Percentiles rank a stretch among this genome's conserved stretches.
phyloP scores from a whole-genome alignment of 2,113 vertebrate species.

The Epinephelus fuscoguttatus region DNA sequence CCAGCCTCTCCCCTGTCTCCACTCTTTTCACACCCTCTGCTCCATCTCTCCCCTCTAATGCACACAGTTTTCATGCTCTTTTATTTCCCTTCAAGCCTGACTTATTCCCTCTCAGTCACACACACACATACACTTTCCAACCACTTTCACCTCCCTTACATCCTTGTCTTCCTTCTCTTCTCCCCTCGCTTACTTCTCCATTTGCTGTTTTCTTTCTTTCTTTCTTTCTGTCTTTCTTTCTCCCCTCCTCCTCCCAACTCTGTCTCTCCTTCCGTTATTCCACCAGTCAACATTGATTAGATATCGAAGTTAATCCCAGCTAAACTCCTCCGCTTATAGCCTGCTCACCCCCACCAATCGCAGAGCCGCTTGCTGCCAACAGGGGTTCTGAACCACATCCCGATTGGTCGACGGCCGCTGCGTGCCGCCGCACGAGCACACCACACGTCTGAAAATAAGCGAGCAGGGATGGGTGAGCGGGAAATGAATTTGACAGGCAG shows the following conservation, averaged over 20 bases:
- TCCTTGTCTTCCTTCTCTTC: neutral
- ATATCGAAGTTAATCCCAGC: conserved; percentile 71
- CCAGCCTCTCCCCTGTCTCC: neutral
- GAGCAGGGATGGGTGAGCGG: conserved; percentile 28
- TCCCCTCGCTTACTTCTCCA: neutral
- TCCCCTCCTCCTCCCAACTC: neutral
- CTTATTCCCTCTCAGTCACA: neutral
- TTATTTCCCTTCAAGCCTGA: conserved; percentile 28
- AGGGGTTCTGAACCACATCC: neutral
- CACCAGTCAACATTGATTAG: conserved; percentile 74
- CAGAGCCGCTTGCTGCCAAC: conserved; percentile 17
- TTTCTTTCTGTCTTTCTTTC: neutral
- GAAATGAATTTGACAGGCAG: conserved; percentile 66
- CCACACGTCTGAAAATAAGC: conserved; percentile 30
- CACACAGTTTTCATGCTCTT: conserved; percentile 15
- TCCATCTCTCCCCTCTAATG: neutral
- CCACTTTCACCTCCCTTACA: neutral
- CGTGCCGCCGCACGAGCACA: conserved; percentile 13
- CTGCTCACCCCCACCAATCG: conserved; percentile 42
- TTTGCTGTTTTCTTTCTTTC: neutral
- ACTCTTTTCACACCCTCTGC: neutral
- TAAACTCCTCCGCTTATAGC: conserved; percentile 70
- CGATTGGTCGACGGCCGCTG: conserved; percentile 29
- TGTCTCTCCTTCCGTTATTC: conserved; percentile 47
- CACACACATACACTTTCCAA: neutral